Percentiles rank a stretch among this genome's conserved stretches.
Evolutionary conservation across 1,140 invertebrate species (phyloP).

Genomic region (Telenomus remus): DNA sequence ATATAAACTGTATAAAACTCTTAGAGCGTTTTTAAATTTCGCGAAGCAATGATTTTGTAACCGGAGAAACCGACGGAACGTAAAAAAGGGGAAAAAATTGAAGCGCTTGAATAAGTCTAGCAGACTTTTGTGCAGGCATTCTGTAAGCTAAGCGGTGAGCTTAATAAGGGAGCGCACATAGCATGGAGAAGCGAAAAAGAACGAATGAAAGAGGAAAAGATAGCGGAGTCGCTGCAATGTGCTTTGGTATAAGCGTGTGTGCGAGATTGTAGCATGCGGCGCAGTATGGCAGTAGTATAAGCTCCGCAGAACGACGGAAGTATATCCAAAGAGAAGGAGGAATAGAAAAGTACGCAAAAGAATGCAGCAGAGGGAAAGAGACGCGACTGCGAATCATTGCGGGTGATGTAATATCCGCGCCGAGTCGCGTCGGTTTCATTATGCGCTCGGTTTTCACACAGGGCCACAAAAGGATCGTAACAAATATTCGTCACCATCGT

Average conservation of each 20-base stretch:
- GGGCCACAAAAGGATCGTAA: constrained; percentile 27
- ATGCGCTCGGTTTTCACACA: constrained; percentile 58
- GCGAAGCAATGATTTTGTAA: background rate
- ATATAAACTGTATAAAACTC: background rate
- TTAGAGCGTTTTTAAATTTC: background rate
- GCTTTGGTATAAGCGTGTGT: constrained; percentile 25
- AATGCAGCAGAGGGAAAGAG: constrained; percentile 15
- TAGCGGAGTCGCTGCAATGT: constrained; percentile 22
- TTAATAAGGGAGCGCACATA: constrained; percentile 37
- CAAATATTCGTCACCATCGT: constrained; percentile 1
- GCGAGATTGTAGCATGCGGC: constrained; percentile 24
- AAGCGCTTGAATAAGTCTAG: background rate
- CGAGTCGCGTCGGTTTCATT: constrained; percentile 46
- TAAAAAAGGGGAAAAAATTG: constrained; percentile 3
- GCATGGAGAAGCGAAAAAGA: constrained; percentile 20
- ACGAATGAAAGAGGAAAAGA: constrained; percentile 39
- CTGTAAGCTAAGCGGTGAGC: constrained; percentile 30
- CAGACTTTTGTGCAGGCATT: constrained; percentile 21
- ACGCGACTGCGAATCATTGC: constrained; percentile 48
- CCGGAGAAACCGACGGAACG: background rate
- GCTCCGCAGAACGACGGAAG: constrained; percentile 63
- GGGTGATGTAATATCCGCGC: constrained; percentile 66
- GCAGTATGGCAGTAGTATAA: constrained; percentile 69
- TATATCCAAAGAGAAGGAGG: constrained; percentile 54
- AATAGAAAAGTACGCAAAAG: constrained; percentile 50